These are phyloP conservation scores for Oedothorax gibbosus DNA, from an alignment of 1,140 invertebrate genomes.

Conservation along the genomic window DNA sequence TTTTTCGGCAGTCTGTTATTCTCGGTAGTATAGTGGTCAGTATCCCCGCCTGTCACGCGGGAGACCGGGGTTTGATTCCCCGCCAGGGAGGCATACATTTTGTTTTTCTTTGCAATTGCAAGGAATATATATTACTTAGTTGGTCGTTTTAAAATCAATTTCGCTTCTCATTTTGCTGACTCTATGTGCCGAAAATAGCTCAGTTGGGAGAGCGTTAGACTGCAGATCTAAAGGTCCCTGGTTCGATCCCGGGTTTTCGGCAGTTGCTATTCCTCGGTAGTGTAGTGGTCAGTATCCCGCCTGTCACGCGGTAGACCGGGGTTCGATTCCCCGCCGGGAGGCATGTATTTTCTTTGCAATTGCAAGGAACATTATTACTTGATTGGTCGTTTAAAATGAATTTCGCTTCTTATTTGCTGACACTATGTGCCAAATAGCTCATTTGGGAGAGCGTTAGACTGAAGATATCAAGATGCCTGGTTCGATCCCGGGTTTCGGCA, in stretches of 20 bases:
- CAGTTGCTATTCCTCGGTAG: conserved; percentile 68
- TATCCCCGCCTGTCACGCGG: conserved; percentile 74
- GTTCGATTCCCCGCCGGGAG: conserved; percentile 64
- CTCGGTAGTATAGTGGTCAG: conserved; percentile 71
- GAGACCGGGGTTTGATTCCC: conserved; percentile 73
- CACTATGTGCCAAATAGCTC: not conserved
- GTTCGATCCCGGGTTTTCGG: not conserved
- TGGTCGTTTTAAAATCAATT: no score
- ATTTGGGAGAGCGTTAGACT: not conserved
- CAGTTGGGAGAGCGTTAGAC: not conserved
- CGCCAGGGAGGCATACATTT: conserved; percentile 66
- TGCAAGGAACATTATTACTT: no score
- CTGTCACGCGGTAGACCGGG: conserved; percentile 73
- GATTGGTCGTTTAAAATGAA: not conserved
- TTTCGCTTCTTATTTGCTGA: not conserved
- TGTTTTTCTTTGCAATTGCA: no score
- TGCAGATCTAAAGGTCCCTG: not conserved
- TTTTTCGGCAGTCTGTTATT: no score
- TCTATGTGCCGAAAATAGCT: no score
- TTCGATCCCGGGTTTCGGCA: not conserved
- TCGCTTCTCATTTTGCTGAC: no score
- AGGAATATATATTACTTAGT: no score
- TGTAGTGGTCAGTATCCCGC: conserved; percentile 73
- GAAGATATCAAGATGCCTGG: not conserved
- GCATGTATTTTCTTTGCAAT: no score